Conservation (phyloP, 2,113 vertebrate species). For the Bothrops jararaca region DNA sequence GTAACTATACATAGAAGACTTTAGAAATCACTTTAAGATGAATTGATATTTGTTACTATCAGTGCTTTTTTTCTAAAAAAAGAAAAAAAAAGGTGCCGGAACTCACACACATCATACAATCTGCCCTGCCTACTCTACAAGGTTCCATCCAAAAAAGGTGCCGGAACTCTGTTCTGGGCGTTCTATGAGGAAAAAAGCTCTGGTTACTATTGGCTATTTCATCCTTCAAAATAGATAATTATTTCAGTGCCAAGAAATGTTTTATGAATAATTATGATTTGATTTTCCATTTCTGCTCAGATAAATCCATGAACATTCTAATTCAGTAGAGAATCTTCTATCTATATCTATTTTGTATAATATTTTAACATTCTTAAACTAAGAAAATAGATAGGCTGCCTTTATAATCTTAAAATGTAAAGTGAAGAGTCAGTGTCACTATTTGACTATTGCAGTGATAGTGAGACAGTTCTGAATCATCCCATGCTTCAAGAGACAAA, state of each 20-base stretch:
- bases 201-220: background rate
- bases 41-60: background rate
- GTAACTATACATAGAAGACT: background rate
- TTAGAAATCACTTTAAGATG: background rate
- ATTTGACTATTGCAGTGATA: background rate
- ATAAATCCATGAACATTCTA: background rate
- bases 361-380: background rate
- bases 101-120: too few relatives aligned
- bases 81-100: too few relatives aligned
- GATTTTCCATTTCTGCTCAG: background rate
- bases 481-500: background rate
- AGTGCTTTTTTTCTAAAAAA: too few relatives aligned
- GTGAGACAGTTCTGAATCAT: background rate
- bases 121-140: too few relatives aligned
- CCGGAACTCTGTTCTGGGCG: too few relatives aligned
- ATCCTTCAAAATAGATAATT: background rate
- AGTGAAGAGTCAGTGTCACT: background rate
- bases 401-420: background rate
- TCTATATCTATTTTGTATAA: constrained; percentile 34
- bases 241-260: background rate
- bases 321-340: background rate
- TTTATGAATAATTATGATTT: background rate
- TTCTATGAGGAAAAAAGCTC: too few relatives aligned
- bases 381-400: background rate
- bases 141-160: too few relatives aligned